These are phyloP conservation scores for Elachura formosa DNA, from an alignment of 2,113 vertebrate species.

Conservation along the genomic window DNA sequence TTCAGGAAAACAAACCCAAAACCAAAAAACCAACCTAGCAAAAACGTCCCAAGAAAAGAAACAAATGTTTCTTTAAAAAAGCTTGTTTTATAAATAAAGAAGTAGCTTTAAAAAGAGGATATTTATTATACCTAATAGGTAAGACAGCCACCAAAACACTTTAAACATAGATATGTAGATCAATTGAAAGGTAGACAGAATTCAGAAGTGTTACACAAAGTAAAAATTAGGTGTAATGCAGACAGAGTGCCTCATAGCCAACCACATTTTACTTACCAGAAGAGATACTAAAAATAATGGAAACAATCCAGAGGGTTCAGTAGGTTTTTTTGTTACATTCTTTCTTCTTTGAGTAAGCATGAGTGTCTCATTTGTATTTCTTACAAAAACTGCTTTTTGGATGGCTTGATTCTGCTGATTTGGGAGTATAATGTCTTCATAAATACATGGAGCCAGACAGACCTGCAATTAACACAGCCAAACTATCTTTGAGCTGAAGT, in stretches of 20 bases:
- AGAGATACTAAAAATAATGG: background rate
- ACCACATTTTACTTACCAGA: background rate
- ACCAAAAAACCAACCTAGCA: background rate
- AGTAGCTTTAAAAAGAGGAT: background rate
- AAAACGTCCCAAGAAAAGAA: background rate
- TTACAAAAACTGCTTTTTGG: background rate
- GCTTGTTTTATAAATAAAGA: background rate
- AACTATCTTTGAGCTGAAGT: background rate
- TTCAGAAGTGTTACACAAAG: background rate
- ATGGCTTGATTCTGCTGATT: background rate
- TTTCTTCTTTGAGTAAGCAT: background rate
- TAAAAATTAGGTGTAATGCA: background rate
- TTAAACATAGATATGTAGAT: background rate
- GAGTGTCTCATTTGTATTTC: background rate
- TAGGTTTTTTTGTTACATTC: background rate
- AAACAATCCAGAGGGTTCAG: background rate
- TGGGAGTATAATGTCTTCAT: background rate
- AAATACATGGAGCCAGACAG: background rate
- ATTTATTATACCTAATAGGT: background rate
- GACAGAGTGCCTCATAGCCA: background rate
- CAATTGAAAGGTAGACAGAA: background rate
- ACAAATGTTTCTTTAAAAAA: too few species aligned
- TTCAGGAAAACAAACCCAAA: background rate
- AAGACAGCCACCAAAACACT: background rate
- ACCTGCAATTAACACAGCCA: background rate